phyloP scores from a whole-genome alignment of 1,140 invertebrate genomes.

The Sycophila sp. region DNA sequence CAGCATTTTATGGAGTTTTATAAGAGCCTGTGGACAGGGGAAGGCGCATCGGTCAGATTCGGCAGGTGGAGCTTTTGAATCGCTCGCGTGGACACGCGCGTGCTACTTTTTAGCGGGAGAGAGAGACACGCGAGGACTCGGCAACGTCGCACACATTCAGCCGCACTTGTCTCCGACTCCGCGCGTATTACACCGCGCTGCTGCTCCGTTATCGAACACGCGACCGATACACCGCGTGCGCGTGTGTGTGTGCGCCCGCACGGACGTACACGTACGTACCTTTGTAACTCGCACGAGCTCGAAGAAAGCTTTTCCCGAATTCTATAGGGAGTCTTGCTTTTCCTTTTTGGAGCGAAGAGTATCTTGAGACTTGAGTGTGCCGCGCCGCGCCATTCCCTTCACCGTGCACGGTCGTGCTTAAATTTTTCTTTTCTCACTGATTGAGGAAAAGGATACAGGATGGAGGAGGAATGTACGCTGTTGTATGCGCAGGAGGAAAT shows the following conservation, averaged over 20 bases:
- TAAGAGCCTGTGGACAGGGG: no score
- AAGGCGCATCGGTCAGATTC: no score
- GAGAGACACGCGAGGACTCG: background rate
- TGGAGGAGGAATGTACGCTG: background rate
- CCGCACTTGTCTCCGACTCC: background rate
- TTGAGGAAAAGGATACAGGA: no score
- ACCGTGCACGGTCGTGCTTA: no score
- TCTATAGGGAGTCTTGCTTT: background rate
- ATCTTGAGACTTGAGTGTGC: no score
- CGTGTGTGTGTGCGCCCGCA: background rate
- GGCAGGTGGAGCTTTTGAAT: background rate
- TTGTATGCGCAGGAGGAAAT: background rate
- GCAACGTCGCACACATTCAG: conserved; percentile 25
- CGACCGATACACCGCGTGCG: background rate
- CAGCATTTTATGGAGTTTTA: no score
- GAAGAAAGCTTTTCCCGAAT: background rate
- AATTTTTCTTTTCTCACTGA: no score
- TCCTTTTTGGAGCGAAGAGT: no score
- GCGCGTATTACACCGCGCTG: background rate
- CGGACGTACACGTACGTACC: no score
- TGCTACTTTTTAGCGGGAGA: conserved; percentile 35
- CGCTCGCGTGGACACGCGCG: background rate
- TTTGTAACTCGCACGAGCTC: background rate
- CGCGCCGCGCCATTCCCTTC: no score
- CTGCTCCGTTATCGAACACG: background rate